phyloP scores from a whole-genome alignment of 2,888 invertebrate species.

The Holacanthella duospinosa region DNA sequence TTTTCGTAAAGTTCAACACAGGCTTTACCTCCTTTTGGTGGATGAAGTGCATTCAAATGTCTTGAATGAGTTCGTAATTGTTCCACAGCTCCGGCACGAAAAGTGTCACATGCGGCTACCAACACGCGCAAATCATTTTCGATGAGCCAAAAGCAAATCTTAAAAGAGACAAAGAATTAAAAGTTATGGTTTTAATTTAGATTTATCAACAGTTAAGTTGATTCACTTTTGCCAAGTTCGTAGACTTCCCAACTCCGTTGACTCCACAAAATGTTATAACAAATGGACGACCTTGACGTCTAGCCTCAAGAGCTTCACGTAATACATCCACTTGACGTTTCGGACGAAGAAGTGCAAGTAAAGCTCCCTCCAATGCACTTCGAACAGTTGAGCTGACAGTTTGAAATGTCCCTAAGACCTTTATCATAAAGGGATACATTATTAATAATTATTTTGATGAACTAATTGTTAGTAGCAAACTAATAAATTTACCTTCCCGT shows the following conservation, averaged over 20 bases:
- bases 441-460: not conserved
- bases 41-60: conserved; percentile 87
- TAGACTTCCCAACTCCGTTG: conserved; percentile 98
- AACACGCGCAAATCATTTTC: conserved; percentile 92
- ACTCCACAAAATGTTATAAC: conserved; percentile 96
- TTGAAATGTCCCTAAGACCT: conserved; percentile 86
- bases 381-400: conserved; percentile 81
- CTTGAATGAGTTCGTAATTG: conserved; percentile 89
- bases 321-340: conserved; percentile 90
- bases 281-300: conserved; percentile 69
- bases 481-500: conserved; percentile 57
- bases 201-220: not conserved
- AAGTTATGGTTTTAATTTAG: not conserved
- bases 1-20: conserved; percentile 97
- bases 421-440: not conserved
- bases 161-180: not conserved
- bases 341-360: conserved; percentile 89
- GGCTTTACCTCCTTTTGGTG: conserved; percentile 55
- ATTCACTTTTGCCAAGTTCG: conserved; percentile 81
- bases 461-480: no score
- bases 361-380: conserved; percentile 73
- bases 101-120: conserved; percentile 98
- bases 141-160: conserved; percentile 96
- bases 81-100: conserved; percentile 97
- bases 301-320: conserved; percentile 86